These are phyloP conservation scores for Drosophila micromelanica DNA, from an alignment of 1,140 invertebrate genomes.

Conservation along the genomic window DNA sequence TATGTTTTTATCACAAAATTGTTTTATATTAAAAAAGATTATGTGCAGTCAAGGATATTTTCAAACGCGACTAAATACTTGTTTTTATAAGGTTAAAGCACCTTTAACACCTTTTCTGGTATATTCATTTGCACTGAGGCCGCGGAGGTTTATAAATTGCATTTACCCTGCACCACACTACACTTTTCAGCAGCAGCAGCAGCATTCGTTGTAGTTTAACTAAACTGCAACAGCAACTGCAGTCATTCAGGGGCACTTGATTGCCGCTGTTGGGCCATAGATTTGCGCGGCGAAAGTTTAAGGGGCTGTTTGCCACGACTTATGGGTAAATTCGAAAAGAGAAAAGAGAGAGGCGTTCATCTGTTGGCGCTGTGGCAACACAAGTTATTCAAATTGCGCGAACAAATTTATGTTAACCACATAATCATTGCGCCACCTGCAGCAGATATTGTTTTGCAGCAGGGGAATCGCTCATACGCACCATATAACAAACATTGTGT, in stretches of 20 bases:
- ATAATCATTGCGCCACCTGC: slow-evolving; percentile 68
- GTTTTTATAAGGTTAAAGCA: too few relatives aligned
- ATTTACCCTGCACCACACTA: slow-evolving; percentile 32
- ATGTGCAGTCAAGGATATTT: neutral
- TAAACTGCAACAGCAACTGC: slow-evolving; percentile 68
- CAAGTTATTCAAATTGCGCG: slow-evolving; percentile 59
- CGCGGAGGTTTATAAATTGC: slow-evolving; percentile 65
- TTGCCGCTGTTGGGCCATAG: slow-evolving; percentile 47
- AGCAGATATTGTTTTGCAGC: neutral
- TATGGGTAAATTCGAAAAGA: slow-evolving; percentile 31
- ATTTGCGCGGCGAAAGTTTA: slow-evolving; percentile 52
- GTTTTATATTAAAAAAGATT: too few relatives aligned
- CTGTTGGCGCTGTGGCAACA: slow-evolving; percentile 44
- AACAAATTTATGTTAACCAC: slow-evolving; percentile 77
- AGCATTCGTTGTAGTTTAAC: slow-evolving; percentile 37
- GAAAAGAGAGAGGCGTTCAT: slow-evolving; percentile 29
- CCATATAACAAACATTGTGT: slow-evolving; percentile 15
- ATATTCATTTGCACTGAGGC: slow-evolving; percentile 42
- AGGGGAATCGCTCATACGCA: slow-evolving; percentile 57
- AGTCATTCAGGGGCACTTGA: slow-evolving; percentile 72
- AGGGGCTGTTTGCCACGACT: slow-evolving; percentile 30
- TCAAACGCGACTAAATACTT: neutral
- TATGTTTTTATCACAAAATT: too few relatives aligned
- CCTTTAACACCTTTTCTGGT: neutral
- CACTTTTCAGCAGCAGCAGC: slow-evolving; percentile 1